Conservation (phyloP, 1,140 invertebrate genomes). For the Hyposmocoma kahamanoa region DNA sequence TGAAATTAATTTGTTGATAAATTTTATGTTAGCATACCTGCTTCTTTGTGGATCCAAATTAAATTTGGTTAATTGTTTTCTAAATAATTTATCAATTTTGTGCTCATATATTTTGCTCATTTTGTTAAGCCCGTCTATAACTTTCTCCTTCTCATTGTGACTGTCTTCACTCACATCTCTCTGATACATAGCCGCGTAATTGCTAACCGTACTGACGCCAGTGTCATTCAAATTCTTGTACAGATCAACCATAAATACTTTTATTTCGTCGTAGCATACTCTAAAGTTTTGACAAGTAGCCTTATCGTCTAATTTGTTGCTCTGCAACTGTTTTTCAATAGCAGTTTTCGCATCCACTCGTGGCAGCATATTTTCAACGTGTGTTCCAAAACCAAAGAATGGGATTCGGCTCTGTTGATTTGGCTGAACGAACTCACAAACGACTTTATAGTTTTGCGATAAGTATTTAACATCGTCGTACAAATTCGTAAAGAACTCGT, state of each 20-base stretch:
- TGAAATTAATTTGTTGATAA: constrained; percentile 25
- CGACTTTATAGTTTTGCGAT: too few relatives aligned
- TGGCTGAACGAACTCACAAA: too few relatives aligned
- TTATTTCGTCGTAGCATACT: constrained; percentile 42
- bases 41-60: constrained; percentile 28
- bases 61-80: constrained; percentile 24
- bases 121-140: constrained; percentile 22
- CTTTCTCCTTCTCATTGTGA: constrained; percentile 19
- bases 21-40: constrained; percentile 25
- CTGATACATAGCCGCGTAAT: constrained; percentile 44
- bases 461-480: too few relatives aligned
- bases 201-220: constrained; percentile 26
- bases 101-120: constrained; percentile 13
- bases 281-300: constrained; percentile 22
- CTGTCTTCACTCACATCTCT: constrained; percentile 30
- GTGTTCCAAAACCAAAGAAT: too few relatives aligned
- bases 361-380: too few relatives aligned
- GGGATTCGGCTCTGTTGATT: too few relatives aligned
- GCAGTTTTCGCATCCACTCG: too few relatives aligned
- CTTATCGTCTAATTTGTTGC: not conserved
- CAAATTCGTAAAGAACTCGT: too few relatives aligned
- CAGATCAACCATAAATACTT: constrained; percentile 30
- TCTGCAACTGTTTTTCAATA: too few relatives aligned
- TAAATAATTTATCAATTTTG: constrained; percentile 26
- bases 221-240: constrained; percentile 40